Evolutionary conservation across 2,888 invertebrate genomes (phyloP), one percentile per base, ranked within the genome.

Genomic region (Oxyscelio sp.): DNA sequence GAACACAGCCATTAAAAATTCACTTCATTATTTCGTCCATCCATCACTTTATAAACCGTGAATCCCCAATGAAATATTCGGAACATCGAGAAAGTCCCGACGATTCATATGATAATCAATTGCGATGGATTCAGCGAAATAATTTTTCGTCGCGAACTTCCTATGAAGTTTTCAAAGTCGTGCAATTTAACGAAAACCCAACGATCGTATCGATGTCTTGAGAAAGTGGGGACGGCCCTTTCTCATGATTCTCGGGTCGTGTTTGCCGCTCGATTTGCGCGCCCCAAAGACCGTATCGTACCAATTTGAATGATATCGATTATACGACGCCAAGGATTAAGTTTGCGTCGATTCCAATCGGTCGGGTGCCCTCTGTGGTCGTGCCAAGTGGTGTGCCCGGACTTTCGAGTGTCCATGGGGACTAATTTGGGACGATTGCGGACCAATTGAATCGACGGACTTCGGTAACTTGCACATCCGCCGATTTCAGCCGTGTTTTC

Each of bases 201-300:
- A 75, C 70, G 83, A 79, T 70, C 74, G 83, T 83, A 79, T 75
- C 78, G 75, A 59, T 75, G 75, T 83, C 79, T 74, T 43, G 21
- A 59, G 70, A 54, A 74, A 83, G 63, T 43, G 21, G 78, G 63
- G 77, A 71, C 61, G 65, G 73, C 50, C 56, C 58, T 74, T 54
- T 66, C 74, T 79, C 63, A 48, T 78, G 74, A 79, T 68, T 75
- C 81, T 79, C 63, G 43, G 58, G 58, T 71, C 80, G 86, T 63
- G 77, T 86, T 86, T 86, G 71, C 77, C 79, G 79, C 79, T 86
- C 82, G 82, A 86, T 86, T 86, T 82, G 84, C 81, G 78, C 82
- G 79, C 86, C 68, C 68, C 82, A 82, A 82, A 78, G 84, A 84
- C 81, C 83, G 74, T 79, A 82, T 84, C 86, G 81, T 81, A 79